Evolutionary conservation across 1,140 invertebrate species (phyloP), one percentile per base, ranked within the genome.

Genomic region (Drosophila kohkoa): DNA sequence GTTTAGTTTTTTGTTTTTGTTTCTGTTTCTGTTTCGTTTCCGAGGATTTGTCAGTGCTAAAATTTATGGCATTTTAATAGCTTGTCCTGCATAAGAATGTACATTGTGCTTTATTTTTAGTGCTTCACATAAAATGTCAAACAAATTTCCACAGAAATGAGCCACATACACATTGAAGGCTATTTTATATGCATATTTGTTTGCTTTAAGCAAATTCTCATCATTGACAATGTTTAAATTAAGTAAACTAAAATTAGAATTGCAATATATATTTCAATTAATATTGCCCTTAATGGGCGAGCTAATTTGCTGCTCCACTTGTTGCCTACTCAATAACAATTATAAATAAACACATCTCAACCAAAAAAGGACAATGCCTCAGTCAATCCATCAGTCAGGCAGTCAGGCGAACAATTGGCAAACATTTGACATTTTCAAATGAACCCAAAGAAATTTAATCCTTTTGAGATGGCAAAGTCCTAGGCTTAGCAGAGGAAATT

Each of bases 11-110:
- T 76, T 65, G 69, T 38, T 87, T 87, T 87, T 79, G 79, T 77
- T 87, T 32, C 72, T 59, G 69, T 10, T 38, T 38, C 35, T 25
- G 35, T 55, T 11, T 16, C 60, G 54, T 43, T 58, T 45, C 66
- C 52, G 15, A 58, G 76, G 69, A 88, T 88, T 88, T 87, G 79
- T 78, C 77, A 66, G 74, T 77, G 83, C 78, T 77, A 46, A 73
- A 87, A 87, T 87, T 88, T 82, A 88, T 82, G 83, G 77, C 73
- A 80, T 88, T 87, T 82, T 87, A 88, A 87, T 87, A 80, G 83
- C 82, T 74, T 67, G 75, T 71, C 72, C 55, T 57, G 49, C 67
- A 73, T 86, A 81, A 72, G 86, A 81, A 74, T 82, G 43, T 59
- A 79, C 68, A 81, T 77, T 85, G 74, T 80, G 68, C 64, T 70